Base-by-base conservation (phyloP, 53 echinoderm and acorn worm species). In the Glandiceps talaboti region DNA sequence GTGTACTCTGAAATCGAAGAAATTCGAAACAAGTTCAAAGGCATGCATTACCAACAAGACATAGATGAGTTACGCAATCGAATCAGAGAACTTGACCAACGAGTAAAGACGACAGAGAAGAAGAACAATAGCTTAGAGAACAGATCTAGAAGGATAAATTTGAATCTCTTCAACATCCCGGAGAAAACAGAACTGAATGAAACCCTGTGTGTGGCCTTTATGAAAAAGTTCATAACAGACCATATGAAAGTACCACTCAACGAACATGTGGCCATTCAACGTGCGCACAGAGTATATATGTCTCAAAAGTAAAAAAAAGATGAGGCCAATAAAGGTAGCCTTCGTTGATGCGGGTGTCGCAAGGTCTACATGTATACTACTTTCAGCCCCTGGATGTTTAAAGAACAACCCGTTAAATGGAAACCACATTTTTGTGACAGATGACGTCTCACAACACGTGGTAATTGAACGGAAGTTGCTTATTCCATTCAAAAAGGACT, bases 401-500 rank as follows among this genome's bases (percentile, higher is more conserved):
- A 80, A 73, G 72, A 64, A 80, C 27, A 80, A 80, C 80, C 33
- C 33, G 73, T 80, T 28, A 27, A 80, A 64, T 30, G 64, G 29
- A 10, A 27, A 28, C 1, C 6, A 73, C 14, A 20, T 80, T 0
- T 80, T 73, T 73, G 73, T 45, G 6, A 73, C 80, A 0, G 80
- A 80, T 73, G 80, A 80, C 29, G 72, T 80, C 45, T 45, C 72
- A 12, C 0, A 30, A 1, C 30, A 33, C 1, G 33, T 79, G 20
- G 32, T 27, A 31, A 32, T 1, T 26, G 25, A 33, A 14, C 1
- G 79, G 12, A 79, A 79, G 33, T 1, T 30, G 1, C 79, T 79
- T 1, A 6, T 45, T 45, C 20, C 20, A 45, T 45, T 45, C 20
- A 45, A 20, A 45, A 45, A 45, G 64, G 20, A 45, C 20, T 45